Evolutionary conservation across 2,888 invertebrate species (phyloP), one percentile per base, ranked within the genome.

Genomic region (Villa cingulata): DNA sequence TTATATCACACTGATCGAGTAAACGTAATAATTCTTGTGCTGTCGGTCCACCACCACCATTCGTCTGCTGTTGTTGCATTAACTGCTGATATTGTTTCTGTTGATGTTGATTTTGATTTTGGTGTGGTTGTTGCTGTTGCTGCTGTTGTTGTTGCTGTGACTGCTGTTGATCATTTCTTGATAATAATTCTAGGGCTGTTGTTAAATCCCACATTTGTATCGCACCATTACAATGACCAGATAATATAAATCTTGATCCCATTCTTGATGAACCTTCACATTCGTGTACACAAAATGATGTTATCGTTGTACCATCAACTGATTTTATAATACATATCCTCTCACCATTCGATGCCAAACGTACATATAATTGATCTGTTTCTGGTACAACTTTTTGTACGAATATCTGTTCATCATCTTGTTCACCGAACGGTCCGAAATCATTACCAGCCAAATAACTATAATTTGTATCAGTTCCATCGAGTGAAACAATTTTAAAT

Each of bases 191-290:
- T 45, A 97, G 73, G 15, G 92, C 95, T 12, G 92, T 96, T 15
- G 94, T 94, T 51, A 98, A 75, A 72, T 98, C 97, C 96, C 97
- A 98, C 87, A 97, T 91, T 72, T 94, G 94, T 51, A 94, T 83
- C 38, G 86, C 86, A 42, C 95, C 94, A 56, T 87, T 91, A 37
- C 86, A 81, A 64, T 94, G 94, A 0, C 94, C 95, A 23, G 92
- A 92, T 55, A 95, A 82, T 59, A 95, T 80, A 62, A 91, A 84
- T 39, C 96, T 72, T 12, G 88, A 87, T 2, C 89, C 90, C 85
- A 90, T 87, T 16, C 96, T 76, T 59, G 89, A 85, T 2, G 94
- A 91, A 2, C 95, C 95, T 66, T 97, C 97, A 66, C 96, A 96
- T 69, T 97, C 96, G 61, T 95, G 95, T 14, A 96, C 92, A 66